phyloP scores from a whole-genome alignment of 2,113 vertebrate genomes.

The Ochotona curzoniae region DNA sequence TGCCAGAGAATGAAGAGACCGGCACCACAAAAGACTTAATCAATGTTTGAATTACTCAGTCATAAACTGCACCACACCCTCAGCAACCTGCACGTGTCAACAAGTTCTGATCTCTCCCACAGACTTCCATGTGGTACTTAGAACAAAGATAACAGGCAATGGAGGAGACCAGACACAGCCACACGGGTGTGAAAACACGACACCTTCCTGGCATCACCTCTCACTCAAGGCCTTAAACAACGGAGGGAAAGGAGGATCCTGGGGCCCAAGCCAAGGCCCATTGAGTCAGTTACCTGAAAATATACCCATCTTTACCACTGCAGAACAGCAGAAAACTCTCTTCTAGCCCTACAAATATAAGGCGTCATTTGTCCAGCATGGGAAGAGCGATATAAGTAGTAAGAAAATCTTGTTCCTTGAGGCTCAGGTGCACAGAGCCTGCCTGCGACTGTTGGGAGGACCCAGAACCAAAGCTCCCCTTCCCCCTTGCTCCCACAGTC shows the following conservation, averaged over 20 bases:
- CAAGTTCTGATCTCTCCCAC: background rate
- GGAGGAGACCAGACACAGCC: background rate
- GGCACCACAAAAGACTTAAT: background rate
- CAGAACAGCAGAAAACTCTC: background rate
- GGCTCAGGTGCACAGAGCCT: background rate
- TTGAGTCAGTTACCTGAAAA: background rate
- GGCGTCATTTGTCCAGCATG: background rate
- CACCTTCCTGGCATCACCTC: background rate
- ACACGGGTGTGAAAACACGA: background rate
- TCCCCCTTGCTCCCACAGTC: too few species aligned
- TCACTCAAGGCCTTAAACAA: background rate
- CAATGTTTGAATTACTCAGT: background rate
- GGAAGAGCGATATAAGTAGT: background rate
- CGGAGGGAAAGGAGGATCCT: background rate
- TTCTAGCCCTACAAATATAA: background rate
- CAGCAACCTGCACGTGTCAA: background rate
- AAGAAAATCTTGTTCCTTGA: background rate
- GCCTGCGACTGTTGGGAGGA: background rate
- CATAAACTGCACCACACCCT: background rate
- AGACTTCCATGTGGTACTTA: background rate
- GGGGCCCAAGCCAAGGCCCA: background rate
- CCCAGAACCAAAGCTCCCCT: background rate
- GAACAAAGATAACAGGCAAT: background rate
- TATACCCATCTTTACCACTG: background rate
- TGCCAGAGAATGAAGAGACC: background rate